Conservation (phyloP, 2,797 vertebrate species). For the Passerculus sandwichensis region DNA sequence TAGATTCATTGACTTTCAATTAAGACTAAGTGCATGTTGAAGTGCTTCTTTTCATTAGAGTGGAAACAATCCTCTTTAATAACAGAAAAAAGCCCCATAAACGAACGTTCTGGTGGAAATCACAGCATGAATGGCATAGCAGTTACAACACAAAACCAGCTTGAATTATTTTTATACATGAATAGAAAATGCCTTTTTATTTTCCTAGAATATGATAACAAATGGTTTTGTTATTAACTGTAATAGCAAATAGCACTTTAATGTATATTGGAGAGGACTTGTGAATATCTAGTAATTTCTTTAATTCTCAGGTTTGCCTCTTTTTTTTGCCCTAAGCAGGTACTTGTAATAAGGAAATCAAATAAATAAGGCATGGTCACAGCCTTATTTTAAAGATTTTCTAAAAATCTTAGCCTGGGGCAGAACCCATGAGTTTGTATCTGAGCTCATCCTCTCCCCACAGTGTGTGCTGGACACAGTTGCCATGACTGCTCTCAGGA, state of each 20-base stretch:
- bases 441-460: not conserved
- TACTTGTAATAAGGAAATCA: not conserved
- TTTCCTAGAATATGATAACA: not conserved
- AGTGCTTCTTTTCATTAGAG: not conserved
- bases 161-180: not conserved
- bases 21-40: slow-evolving; percentile 20
- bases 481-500: not conserved
- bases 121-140: not conserved
- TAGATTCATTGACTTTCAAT: not conserved
- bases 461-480: accelerated
- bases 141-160: not conserved
- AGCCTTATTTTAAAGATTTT: not conserved
- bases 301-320: not conserved
- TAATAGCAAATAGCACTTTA: not conserved
- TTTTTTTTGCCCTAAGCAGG: not conserved
- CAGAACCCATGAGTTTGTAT: not conserved
- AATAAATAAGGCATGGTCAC: not conserved
- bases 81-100: not conserved
- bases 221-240: not conserved
- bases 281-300: not conserved
- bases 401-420: not conserved
- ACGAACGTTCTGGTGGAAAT: not conserved
- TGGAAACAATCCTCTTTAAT: not conserved
- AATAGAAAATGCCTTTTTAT: not conserved
- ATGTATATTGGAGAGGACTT: not conserved